Base-by-base conservation (phyloP, 1,140 invertebrate species). In the Nasonia vitripennis region DNA sequence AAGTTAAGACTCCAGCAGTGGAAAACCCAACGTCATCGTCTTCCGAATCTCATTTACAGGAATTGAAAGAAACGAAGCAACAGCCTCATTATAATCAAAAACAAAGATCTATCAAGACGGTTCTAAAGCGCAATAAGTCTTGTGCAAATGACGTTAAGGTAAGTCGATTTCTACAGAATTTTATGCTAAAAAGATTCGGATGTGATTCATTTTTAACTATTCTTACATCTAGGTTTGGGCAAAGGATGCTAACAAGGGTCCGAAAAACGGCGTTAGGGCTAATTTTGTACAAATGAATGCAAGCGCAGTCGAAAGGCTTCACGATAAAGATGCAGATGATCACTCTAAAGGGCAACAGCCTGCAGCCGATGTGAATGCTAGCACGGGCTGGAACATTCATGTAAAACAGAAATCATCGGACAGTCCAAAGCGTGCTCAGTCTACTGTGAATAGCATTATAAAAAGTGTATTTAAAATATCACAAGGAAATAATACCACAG, bases 401-500 rank as follows among this genome's bases (percentile, higher is more conserved):
- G 45, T 79, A 0, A 87, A 87, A 41, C 83, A 85, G 70, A 88
- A 87, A 67, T 71, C 86, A 27, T 81, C 80, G 0, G 89, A 91
- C 6, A 90, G 88, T 51, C 89, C 89, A n/a, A 91, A 89, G 71
- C 89, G 89, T 37, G 85, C 87, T 23, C 91, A 91, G 45, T 89
- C 89, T 10, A 90, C 89, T 0, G 87, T 91, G 17, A 91, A 91
- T 14, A 91, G 88, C 79, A 90, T 92, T 68, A 89, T 91, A 7
- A 91, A 91, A 48, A 91, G 86, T 62, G 89, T 92, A 5, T 91
- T 92, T 55, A 91, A 91, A 45, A 89, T 89, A 27, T 87, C 89
- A 12, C 90, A 90, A 14, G 86, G 89, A 0, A 85, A 87, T 67
- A 81, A 84, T 31, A 74, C 83, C 11, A 88, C 86, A 0, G 84